Evolutionary conservation across 2,113 vertebrate genomes (phyloP).

Genomic region (Erpornis zantholeuca): DNA sequence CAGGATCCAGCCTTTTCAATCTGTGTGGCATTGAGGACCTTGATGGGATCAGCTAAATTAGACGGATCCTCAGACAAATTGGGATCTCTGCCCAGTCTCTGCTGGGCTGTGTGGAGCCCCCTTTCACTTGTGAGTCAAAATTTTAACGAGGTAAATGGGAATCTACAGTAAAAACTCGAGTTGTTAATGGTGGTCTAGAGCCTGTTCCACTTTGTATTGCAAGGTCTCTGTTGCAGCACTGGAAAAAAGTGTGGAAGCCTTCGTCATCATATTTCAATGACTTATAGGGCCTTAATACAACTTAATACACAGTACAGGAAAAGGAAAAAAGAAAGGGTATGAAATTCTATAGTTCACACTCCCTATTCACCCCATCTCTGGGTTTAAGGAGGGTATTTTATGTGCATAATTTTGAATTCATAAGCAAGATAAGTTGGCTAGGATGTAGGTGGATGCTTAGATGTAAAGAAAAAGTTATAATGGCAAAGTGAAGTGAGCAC

Average conservation of each 20-base stretch:
- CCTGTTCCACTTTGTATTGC: background rate
- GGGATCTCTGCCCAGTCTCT: background rate
- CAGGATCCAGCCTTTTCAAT: background rate
- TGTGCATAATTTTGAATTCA: background rate
- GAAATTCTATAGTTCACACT: background rate
- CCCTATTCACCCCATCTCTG: background rate
- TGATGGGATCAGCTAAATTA: background rate
- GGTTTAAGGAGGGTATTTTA: background rate
- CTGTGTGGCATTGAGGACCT: background rate
- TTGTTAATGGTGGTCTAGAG: background rate
- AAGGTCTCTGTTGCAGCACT: background rate
- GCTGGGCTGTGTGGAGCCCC: background rate
- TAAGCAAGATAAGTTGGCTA: background rate
- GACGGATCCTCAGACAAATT: background rate
- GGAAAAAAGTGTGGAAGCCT: background rate
- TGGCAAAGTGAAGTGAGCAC: background rate
- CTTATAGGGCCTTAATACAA: background rate
- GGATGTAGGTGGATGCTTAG: background rate
- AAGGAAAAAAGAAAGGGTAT: background rate
- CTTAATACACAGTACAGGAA: fast-evolving
- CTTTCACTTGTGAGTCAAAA: background rate
- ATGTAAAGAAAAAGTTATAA: background rate
- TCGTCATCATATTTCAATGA: background rate
- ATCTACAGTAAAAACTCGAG: background rate
- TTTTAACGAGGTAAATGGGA: background rate